Base-by-base conservation (phyloP, 1,140 invertebrate genomes). In the Drosophila jambulina region DNA sequence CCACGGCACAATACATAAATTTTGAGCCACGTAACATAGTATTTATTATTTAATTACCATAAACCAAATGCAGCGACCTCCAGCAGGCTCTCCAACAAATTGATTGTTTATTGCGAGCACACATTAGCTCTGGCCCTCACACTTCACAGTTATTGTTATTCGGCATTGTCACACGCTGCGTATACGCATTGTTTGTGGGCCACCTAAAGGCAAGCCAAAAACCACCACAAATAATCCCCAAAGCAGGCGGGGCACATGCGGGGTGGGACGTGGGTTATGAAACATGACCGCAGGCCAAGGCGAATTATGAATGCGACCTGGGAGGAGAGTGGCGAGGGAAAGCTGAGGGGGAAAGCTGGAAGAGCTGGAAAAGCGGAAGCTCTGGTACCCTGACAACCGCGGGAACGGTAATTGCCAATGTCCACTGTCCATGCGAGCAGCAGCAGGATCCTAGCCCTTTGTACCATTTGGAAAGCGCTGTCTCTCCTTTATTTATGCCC, bases 11-110 rank as follows among this genome's bases (percentile, higher is more conserved):
- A 46, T 48, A 51, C 79, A 86, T 77, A 88, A 80, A 86, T 75
- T 80, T 51, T 51, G 48, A 46, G 59, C 29, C 59, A 32, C 29
- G 40, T 45, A 53, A 62, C 48, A 51, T 64, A 78, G 70, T 88
- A 83, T 87, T 83, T 88, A 88, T 83, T 82, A 87, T 87, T 87
- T 87, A 87, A 87, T 87, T 87, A 87, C 54, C 83, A 88, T 87
- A 84, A 84, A 67, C 34, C 68, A 77, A 72, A 54, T 67, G 45
- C 34, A 72, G 23, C 42, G 68, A 82, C 67, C 67, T 68, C 53
- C 75, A 81, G 61, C 62, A 54, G 48, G 43, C 62, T 68, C 67
- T 45, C 65, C 23, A 83, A 74, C 84, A 87, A 86, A 86, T 86
- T 86, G 83, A 86, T 86, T 86, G 83, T 86, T 88, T 86, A 88